Percentiles rank a stretch among this genome's conserved stretches.
Conservation (phyloP, 1,140 invertebrate species). For the Oscheius sp. region DNA sequence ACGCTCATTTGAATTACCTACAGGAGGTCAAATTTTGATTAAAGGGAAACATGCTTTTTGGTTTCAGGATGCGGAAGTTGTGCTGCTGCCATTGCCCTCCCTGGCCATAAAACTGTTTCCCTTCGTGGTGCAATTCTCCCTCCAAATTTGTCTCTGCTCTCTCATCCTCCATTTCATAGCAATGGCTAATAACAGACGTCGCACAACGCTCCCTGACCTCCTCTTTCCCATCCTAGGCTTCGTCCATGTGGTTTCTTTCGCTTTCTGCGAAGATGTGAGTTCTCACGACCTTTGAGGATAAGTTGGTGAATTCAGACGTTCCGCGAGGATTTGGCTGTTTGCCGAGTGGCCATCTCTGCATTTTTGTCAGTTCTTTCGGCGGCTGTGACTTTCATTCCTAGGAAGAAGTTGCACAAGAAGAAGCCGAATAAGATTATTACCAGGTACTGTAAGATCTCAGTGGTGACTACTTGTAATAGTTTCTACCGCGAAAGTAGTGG, state of each 20-base stretch:
- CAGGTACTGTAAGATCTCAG: constrained; percentile 1
- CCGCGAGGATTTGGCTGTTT: not conserved
- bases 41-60: no score
- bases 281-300: not conserved
- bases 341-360: constrained; percentile 9
- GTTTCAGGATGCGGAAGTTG: not conserved
- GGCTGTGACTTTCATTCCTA: constrained; percentile 21
- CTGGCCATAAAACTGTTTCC: not conserved
- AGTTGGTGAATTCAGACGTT: not conserved
- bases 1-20: constrained; percentile 10
- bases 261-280: not conserved
- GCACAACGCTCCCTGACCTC: constrained; percentile 11
- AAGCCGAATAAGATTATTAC: constrained; percentile 16
- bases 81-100: not conserved
- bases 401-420: constrained; percentile 24
- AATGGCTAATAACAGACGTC: not conserved
- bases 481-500: not conserved
- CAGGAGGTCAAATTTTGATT: not conserved
- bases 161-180: not conserved
- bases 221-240: constrained; percentile 1
- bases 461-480: not conserved
- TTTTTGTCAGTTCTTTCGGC: not conserved
- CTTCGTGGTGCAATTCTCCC: not conserved
- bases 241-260: not conserved
- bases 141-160: not conserved